A percentile compares a stretch with the other conserved stretches of the same genome.
Conservation (phyloP, 2,797 vertebrate species). For the Gambusia yucatana region DNA sequence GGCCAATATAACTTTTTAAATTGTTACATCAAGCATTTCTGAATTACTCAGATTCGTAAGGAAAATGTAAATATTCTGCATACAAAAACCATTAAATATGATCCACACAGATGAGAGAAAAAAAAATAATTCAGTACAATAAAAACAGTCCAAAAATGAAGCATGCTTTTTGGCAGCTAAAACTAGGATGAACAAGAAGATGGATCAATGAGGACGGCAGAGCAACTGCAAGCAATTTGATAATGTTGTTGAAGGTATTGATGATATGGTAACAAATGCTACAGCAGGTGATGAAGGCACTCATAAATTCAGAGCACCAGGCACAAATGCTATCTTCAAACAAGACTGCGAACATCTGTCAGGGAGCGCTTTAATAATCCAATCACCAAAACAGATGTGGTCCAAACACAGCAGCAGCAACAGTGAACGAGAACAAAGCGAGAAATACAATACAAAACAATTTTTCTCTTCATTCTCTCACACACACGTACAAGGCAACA, state of each 20-base stretch:
- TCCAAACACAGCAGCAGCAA: conserved; percentile 47
- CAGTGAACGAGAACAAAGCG: conserved; percentile 49
- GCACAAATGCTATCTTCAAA: conserved; percentile 64
- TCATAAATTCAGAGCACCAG: conserved; percentile 62
- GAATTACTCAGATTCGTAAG: neutral
- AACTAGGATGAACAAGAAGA: conserved; percentile 28
- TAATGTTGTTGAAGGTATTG: conserved; percentile 66
- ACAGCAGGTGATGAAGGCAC: conserved; percentile 58
- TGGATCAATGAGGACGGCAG: conserved; percentile 39
- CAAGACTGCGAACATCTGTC: conserved; percentile 70
- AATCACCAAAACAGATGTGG: conserved; percentile 76
- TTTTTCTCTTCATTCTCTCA: neutral
- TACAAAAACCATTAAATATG: neutral
- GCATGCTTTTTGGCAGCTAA: conserved; percentile 13
- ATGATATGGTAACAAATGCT: conserved; percentile 65
- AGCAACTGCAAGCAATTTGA: conserved; percentile 52
- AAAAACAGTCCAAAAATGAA: conserved; percentile 17
- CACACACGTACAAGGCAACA: neutral
- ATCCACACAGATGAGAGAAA: neutral
- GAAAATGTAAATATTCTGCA: neutral
- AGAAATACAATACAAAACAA: conserved; percentile 19
- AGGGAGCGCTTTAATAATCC: conserved; percentile 74
- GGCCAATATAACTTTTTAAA: no score
- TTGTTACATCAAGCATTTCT: no score
- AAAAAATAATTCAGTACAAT: conserved; percentile 10